Base-by-base conservation (phyloP, 2,113 vertebrate genomes). In the Nansenia antarctica region DNA sequence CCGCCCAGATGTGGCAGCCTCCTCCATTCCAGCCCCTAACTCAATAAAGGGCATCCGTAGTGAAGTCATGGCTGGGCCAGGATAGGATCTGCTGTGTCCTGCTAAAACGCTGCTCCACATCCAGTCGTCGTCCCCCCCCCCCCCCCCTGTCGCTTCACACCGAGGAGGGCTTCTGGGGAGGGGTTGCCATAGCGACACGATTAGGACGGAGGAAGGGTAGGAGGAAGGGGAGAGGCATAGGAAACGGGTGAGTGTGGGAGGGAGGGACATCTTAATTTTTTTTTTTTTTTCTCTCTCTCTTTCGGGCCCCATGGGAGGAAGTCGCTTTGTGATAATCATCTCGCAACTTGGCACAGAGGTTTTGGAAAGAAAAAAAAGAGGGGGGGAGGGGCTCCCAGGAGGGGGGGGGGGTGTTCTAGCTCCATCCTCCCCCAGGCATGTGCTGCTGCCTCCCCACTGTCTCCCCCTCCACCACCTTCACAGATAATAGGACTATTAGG, bases 301-400 rank as follows among this genome's bases (percentile, higher is more conserved):
- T n/a, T n/a, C n/a, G n/a, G 3, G n/a, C 14, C 35, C 34, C 6
- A 3, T 45, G 58, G 70, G 65, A 72, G 59, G 66, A 77, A 65
- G 65, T 24, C 20, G 45, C 58, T 70, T 75, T 69, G 52, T 52
- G 77, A 79, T 77, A 67, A 73, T 58, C 37, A 68, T 84, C 79
- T 76, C n/a, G 62, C 70, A 67, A 11, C 57, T 69, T 49, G 65
- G 65, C 58, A 59, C 9, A 20, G 54, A 74, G 67, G 73, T 67
- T 37, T n/a, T 1, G 11, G 47, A 61, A 45, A 4, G 26, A 58
- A 26, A 31, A 18, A 65, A 15, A 64, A 4, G 9, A 69, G 24
- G 31, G 15, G 22, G 14, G 15, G 35, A 20, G 37, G n/a, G 37
- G 52, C 45, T 62, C 30, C 30, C 52, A 58, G 9, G 45, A 18